These are phyloP conservation scores for Flexamia atlantica DNA, from an alignment of 2,888 invertebrate species.

Conservation along the genomic window DNA sequence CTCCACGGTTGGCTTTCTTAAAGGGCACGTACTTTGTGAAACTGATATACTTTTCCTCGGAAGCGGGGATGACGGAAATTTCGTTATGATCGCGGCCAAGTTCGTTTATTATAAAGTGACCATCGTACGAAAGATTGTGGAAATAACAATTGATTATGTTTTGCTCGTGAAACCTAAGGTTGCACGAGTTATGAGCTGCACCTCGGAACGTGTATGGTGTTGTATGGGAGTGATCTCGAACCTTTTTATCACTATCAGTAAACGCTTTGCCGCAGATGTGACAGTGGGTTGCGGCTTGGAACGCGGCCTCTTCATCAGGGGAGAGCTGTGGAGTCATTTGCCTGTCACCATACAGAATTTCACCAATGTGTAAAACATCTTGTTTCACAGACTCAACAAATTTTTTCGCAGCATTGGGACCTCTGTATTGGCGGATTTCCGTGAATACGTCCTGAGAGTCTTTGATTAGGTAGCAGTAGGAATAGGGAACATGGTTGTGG, in stretches of 20 bases:
- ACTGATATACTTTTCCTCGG: conserved; percentile 66
- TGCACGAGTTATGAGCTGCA: conserved; percentile 1
- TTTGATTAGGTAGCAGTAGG: neutral
- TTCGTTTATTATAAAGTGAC: conserved; percentile 63
- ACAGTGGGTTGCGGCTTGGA: neutral
- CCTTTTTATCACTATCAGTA: neutral
- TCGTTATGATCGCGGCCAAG: conserved; percentile 65
- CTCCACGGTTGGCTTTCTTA: neutral
- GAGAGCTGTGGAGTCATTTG: conserved; percentile 1
- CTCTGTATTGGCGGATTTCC: neutral
- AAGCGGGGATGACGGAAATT: conserved; percentile 70
- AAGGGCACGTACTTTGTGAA: conserved; percentile 18
- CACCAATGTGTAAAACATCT: conserved; percentile 33
- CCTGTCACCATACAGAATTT: conserved; percentile 11
- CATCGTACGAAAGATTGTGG: conserved; percentile 12
- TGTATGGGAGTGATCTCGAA: neutral
- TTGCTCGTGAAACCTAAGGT: conserved; percentile 10
- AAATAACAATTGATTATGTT: conserved; percentile 16
- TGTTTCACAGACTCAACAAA: conserved; percentile 2
- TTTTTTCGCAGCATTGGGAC: conserved; percentile 2
- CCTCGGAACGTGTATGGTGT: conserved; percentile 11
- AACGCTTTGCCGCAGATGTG: conserved; percentile 21
- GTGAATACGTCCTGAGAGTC: neutral
- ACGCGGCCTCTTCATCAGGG: conserved; percentile 10
- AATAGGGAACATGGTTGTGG: conserved; percentile 22